These are phyloP conservation scores for Numenius phaeopus DNA, from an alignment of 2,797 vertebrate species.

Conservation along the genomic window DNA sequence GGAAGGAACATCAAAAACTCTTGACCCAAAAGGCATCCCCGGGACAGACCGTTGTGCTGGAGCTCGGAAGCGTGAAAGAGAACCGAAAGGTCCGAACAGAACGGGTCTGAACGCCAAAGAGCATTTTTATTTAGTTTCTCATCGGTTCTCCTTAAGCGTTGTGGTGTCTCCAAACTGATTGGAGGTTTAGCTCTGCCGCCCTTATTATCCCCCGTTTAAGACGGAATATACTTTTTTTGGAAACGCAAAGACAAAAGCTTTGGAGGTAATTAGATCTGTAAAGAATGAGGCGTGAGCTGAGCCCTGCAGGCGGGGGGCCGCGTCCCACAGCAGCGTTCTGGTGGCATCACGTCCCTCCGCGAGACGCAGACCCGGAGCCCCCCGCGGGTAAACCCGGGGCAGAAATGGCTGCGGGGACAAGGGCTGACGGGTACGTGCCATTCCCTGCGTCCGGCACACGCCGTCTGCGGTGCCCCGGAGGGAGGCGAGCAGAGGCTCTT, in stretches of 20 bases:
- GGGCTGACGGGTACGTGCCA: constrained; percentile 24
- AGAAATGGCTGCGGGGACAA: constrained; percentile 7
- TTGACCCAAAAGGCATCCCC: background rate
- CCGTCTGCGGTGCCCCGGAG: background rate
- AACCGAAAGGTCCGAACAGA: rapidly evolving
- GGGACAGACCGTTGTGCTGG: background rate
- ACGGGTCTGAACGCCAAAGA: background rate
- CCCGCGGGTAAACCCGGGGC: background rate
- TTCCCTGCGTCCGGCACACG: constrained; percentile 6
- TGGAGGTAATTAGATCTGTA: constrained; percentile 54
- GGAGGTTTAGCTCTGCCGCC: constrained; percentile 31
- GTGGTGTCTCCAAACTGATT: background rate
- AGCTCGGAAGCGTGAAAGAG: background rate
- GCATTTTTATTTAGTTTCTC: constrained; percentile 33
- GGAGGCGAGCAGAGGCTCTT: constrained; percentile 36
- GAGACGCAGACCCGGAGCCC: constrained; percentile 40
- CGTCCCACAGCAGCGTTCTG: background rate
- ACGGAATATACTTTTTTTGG: constrained; percentile 54
- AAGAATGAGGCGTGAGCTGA: constrained; percentile 48
- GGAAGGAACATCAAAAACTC: background rate
- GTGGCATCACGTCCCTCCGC: background rate
- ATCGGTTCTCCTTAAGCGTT: background rate
- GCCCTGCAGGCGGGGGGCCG: background rate
- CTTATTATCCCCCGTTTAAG: constrained; percentile 46
- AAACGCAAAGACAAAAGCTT: constrained; percentile 51